These are phyloP conservation scores for Phoxinus dragarum DNA, from an alignment of 2,797 vertebrate genomes.

Conservation along the genomic window DNA sequence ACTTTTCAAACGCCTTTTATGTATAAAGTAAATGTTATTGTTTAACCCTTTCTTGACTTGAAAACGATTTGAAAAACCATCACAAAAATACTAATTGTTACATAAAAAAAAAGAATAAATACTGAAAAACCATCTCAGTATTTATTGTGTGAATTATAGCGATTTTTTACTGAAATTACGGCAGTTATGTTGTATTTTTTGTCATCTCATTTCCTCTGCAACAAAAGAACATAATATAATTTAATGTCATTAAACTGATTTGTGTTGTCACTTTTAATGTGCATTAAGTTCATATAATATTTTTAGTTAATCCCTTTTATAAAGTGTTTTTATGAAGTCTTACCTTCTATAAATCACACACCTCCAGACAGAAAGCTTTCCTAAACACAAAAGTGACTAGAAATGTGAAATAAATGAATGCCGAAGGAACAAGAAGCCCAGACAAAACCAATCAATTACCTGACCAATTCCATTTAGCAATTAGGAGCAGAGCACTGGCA, in stretches of 20 bases:
- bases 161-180: neutral
- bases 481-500: conserved; percentile 22
- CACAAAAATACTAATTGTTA: neutral
- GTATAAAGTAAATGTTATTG: neutral
- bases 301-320: neutral
- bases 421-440: conserved; percentile 21
- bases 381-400: conserved; percentile 34
- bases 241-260: neutral
- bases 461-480: conserved; percentile 40
- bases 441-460: conserved; percentile 36
- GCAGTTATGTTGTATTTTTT: neutral
- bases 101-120: neutral
- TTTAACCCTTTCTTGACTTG: neutral
- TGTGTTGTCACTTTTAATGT: neutral
- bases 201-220: neutral
- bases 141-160: neutral
- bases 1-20: neutral
- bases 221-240: neutral
- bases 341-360: neutral
- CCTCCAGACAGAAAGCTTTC: conserved; percentile 28
- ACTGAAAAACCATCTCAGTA: neutral
- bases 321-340: neutral
- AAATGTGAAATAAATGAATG: conserved; percentile 31
- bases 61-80: neutral
- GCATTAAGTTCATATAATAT: neutral